Percentiles rank a stretch among this genome's conserved stretches.
phyloP scores from a whole-genome alignment of 2,797 vertebrate genomes.

The Acomys russatus region DNA sequence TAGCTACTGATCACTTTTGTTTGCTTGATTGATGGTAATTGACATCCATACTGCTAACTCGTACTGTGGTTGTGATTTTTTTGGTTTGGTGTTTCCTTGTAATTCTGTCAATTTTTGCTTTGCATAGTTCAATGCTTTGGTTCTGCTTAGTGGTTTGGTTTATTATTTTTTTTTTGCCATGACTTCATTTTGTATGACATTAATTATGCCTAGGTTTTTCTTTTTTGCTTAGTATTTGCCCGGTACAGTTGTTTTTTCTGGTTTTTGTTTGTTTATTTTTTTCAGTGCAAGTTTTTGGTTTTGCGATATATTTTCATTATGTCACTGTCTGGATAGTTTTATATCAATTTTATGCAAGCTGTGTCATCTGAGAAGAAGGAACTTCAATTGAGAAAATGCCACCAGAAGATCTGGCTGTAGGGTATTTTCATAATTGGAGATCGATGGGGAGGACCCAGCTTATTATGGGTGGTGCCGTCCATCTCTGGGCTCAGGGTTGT shows the following conservation, averaged over 20 bases:
- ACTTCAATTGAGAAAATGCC: no score
- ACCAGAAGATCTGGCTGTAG: no score
- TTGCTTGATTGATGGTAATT: slow-evolving; percentile 51
- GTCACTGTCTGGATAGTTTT: no score
- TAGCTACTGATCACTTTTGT: slow-evolving; percentile 51
- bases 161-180: neutral
- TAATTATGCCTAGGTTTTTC: slow-evolving; percentile 1
- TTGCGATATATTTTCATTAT: no score
- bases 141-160: slow-evolving; percentile 40
- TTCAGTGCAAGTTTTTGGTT: no score
- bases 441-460: no score
- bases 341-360: no score
- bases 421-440: no score
- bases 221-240: slow-evolving; percentile 41
- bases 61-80: slow-evolving; percentile 18
- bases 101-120: slow-evolving; percentile 48
- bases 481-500: no score
- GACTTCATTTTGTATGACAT: slow-evolving; percentile 44
- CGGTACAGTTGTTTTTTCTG: neutral
- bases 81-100: slow-evolving; percentile 33
- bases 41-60: neutral
- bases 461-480: no score
- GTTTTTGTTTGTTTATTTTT: no score
- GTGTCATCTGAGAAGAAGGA: no score
- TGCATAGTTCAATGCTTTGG: slow-evolving; percentile 5